A percentile compares a stretch with the other conserved stretches of the same genome.
Conservation (phyloP, 2,113 vertebrate species). For the Cacatua alba region DNA sequence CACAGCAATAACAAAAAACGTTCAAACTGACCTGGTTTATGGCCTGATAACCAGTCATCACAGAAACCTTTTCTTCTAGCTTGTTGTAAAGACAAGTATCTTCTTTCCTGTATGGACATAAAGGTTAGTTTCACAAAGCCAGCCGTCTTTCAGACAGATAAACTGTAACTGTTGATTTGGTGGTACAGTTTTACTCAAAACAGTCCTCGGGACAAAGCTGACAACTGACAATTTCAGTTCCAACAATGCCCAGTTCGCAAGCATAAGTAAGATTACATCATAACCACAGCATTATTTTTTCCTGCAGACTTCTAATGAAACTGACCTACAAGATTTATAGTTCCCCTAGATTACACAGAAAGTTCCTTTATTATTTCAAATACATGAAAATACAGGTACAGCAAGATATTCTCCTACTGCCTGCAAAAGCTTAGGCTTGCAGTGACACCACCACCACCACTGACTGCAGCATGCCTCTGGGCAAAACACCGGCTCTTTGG, state of each 20-base stretch:
- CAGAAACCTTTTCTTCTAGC: conserved; percentile 83
- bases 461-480: neutral
- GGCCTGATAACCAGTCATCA: conserved; percentile 82
- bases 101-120: conserved; percentile 81
- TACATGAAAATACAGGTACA: neutral
- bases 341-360: neutral
- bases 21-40: conserved; percentile 79
- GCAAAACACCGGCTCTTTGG: neutral
- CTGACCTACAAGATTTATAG: neutral
- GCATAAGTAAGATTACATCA: neutral
- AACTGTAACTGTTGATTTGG: neutral
- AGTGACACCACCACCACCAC: neutral
- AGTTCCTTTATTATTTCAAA: neutral
- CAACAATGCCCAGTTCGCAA: neutral
- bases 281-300: neutral
- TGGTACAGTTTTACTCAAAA: neutral
- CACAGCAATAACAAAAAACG: neutral
- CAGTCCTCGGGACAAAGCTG: neutral
- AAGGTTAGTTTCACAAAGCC: neutral
- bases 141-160: neutral
- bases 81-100: conserved; percentile 84
- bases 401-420: neutral
- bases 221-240: neutral
- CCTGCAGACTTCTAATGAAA: neutral
- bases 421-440: neutral